Evolutionary conservation across 2,797 vertebrate species (phyloP).

Genomic region (Lutjanus campechanus): DNA sequence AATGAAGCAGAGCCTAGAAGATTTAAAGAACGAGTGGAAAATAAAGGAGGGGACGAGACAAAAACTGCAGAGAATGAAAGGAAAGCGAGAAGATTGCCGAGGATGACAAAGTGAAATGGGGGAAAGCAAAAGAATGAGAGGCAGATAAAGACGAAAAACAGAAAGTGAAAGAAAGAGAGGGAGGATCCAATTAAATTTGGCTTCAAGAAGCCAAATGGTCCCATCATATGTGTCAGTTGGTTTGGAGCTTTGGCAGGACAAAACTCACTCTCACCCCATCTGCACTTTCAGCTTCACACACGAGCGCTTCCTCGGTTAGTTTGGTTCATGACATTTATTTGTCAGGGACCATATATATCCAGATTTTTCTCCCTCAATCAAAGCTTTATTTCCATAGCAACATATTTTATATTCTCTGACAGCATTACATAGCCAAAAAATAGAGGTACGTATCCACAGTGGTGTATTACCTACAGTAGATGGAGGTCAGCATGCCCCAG

Average conservation of each 20-base stretch:
- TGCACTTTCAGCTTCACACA: constrained; percentile 1
- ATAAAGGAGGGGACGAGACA: background rate
- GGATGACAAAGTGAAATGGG: constrained; percentile 23
- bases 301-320: background rate
- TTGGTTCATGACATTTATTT: background rate
- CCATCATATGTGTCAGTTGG: constrained; percentile 9
- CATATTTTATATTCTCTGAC: no score
- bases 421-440: no score
- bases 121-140: constrained; percentile 22
- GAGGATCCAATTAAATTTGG: constrained; percentile 47
- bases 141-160: constrained; percentile 36
- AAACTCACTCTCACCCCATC: background rate
- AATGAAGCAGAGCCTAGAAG: constrained; percentile 9
- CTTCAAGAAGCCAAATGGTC: constrained; percentile 17
- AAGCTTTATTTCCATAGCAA: no score
- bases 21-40: constrained; percentile 9
- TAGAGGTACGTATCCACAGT: no score
- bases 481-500: no score
- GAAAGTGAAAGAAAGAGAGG: constrained; percentile 1
- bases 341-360: background rate
- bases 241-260: background rate
- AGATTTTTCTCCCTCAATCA: no score
- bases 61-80: constrained; percentile 29
- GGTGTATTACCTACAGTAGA: no score
- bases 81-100: constrained; percentile 29